These are phyloP conservation scores for Cylloceria caligata DNA, from an alignment of 2,888 invertebrate genomes.

Conservation along the genomic window DNA sequence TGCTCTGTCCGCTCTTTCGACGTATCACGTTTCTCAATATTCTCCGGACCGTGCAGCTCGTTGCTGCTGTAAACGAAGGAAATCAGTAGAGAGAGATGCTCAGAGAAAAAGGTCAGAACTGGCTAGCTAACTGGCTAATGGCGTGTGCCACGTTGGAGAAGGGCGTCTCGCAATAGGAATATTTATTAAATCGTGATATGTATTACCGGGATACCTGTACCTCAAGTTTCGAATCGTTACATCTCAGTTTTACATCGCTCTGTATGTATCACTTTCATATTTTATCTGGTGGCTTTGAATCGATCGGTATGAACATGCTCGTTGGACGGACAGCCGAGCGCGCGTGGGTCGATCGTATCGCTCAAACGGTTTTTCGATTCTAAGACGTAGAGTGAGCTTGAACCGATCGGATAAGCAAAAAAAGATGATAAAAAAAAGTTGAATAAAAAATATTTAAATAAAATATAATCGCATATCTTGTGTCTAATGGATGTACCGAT, in stretches of 20 bases:
- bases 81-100: slow-evolving; percentile 30
- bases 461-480: no score
- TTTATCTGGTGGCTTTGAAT: slow-evolving; percentile 37
- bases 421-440: neutral
- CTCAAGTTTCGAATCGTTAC: slow-evolving; percentile 25
- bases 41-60: slow-evolving; percentile 1
- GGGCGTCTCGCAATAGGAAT: slow-evolving; percentile 48
- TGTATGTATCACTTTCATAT: slow-evolving; percentile 34
- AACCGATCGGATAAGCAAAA: neutral
- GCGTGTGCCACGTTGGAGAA: slow-evolving; percentile 47
- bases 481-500: no score
- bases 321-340: slow-evolving; percentile 5
- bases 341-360: neutral
- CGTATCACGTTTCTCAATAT: slow-evolving; percentile 49
- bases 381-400: neutral
- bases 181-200: slow-evolving; percentile 52
- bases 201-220: slow-evolving; percentile 21
- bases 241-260: slow-evolving; percentile 12
- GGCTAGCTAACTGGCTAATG: slow-evolving; percentile 19
- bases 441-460: neutral
- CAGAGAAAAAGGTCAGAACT: slow-evolving; percentile 52
- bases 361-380: neutral
- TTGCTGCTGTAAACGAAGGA: slow-evolving; percentile 1
- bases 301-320: slow-evolving; percentile 8
- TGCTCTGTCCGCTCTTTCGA: slow-evolving; percentile 29